These are phyloP conservation scores for Orgyia antiqua DNA, from an alignment of 2,888 invertebrate species.

Conservation along the genomic window DNA sequence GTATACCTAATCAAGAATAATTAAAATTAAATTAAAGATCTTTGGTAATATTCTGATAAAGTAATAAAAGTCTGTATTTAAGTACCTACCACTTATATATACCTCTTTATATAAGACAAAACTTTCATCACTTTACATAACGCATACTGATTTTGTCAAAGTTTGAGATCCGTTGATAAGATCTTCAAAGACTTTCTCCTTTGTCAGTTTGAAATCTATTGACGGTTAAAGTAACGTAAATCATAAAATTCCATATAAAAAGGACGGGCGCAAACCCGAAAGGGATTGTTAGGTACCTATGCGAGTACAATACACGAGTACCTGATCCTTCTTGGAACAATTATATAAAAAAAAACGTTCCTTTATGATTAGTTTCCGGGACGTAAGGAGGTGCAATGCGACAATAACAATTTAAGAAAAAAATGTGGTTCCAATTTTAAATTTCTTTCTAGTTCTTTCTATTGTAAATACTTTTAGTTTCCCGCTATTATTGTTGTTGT, in stretches of 20 bases:
- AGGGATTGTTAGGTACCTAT: slow-evolving; percentile 22
- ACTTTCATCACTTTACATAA: too few species aligned
- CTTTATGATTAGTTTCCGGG: slow-evolving; percentile 25
- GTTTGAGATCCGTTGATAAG: slow-evolving; percentile 3
- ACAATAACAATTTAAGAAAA: slow-evolving; percentile 18
- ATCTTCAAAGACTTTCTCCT: slow-evolving; percentile 14
- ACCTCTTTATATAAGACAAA: too few species aligned
- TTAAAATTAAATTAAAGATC: too few species aligned
- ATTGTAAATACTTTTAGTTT: neutral
- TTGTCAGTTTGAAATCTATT: slow-evolving; percentile 18
- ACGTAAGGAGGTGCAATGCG: slow-evolving; percentile 13
- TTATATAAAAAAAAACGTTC: slow-evolving; percentile 10
- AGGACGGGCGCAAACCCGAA: slow-evolving; percentile 11
- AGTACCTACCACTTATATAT: too few species aligned
- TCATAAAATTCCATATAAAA: slow-evolving; percentile 25
- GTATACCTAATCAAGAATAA: too few species aligned
- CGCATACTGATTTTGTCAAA: too few species aligned
- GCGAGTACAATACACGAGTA: slow-evolving; percentile 23
- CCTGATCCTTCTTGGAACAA: slow-evolving; percentile 20
- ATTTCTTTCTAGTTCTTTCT: slow-evolving; percentile 6
- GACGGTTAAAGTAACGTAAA: slow-evolving; percentile 21
- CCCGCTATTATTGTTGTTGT: neutral
- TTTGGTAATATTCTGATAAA: too few species aligned
- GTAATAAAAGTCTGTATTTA: too few species aligned
- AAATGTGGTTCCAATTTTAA: slow-evolving; percentile 14